phyloP scores from a whole-genome alignment of 2,113 vertebrate genomes.

The Pongo abelii region DNA sequence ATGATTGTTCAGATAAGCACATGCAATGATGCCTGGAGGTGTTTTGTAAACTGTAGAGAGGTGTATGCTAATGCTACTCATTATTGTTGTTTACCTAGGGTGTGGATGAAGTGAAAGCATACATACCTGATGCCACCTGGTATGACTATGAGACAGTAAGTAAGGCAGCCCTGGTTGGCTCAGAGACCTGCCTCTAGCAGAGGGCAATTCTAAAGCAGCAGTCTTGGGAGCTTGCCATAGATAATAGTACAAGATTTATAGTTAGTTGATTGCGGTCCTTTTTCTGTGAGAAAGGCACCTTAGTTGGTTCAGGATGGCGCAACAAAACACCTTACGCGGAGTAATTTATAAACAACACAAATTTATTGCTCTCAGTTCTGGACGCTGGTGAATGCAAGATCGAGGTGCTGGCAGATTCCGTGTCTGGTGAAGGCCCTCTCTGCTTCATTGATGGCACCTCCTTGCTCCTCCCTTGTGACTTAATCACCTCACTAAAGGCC shows the following conservation, averaged over 20 bases:
- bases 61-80: neutral
- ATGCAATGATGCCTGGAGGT: rapidly evolving
- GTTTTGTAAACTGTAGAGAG: neutral
- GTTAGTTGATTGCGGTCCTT: neutral
- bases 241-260: neutral
- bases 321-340: neutral
- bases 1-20: neutral
- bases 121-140: constrained; percentile 85
- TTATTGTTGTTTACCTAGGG: constrained; percentile 68
- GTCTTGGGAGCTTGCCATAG: neutral
- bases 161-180: neutral
- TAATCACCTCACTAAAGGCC: neutral
- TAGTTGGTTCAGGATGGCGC: neutral
- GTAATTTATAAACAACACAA: neutral
- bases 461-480: neutral
- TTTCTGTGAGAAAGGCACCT: neutral
- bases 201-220: neutral
- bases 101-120: constrained; percentile 64
- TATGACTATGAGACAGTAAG: constrained; percentile 88
- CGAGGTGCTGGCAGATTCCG: neutral
- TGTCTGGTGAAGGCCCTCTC: neutral
- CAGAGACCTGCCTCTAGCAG: neutral
- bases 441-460: neutral
- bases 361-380: neutral
- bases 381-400: neutral